These are phyloP conservation scores for Chloroceryle aenea DNA, from an alignment of 2,113 vertebrate genomes.

Conservation along the genomic window DNA sequence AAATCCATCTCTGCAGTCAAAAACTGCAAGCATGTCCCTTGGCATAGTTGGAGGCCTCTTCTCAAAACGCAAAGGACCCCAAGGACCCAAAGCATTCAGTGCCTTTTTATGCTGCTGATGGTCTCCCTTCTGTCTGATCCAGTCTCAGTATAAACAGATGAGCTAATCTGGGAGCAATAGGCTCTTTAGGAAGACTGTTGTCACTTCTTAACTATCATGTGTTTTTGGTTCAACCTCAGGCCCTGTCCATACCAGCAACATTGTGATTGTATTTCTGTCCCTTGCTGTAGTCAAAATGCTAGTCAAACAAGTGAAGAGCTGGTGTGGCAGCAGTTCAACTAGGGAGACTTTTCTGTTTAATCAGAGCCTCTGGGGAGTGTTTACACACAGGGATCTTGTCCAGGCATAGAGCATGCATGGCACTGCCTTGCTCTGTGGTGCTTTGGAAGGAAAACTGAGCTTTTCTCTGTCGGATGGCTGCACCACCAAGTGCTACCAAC, in stretches of 20 bases:
- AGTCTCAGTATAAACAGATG: background rate
- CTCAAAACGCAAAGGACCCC: background rate
- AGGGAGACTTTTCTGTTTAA: background rate
- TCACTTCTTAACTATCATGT: background rate
- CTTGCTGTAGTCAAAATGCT: background rate
- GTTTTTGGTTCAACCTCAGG: background rate
- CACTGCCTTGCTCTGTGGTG: background rate
- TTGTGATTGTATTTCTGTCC: background rate
- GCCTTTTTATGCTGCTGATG: background rate
- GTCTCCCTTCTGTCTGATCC: background rate
- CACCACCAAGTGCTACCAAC: background rate
- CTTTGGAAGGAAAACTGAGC: background rate
- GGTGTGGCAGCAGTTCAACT: background rate
- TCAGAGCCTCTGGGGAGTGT: background rate
- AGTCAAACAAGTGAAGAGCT: background rate
- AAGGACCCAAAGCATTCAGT: background rate
- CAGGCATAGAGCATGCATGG: background rate
- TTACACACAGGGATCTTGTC: background rate
- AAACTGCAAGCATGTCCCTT: background rate
- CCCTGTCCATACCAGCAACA: background rate
- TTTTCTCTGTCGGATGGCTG: background rate
- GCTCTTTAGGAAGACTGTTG: background rate
- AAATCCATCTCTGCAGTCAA: background rate
- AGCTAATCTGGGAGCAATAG: background rate
- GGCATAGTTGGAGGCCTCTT: conserved; percentile 21